These are phyloP conservation scores for Peromyscus melanophrys DNA, from an alignment of 2,797 vertebrate genomes.

Conservation along the genomic window DNA sequence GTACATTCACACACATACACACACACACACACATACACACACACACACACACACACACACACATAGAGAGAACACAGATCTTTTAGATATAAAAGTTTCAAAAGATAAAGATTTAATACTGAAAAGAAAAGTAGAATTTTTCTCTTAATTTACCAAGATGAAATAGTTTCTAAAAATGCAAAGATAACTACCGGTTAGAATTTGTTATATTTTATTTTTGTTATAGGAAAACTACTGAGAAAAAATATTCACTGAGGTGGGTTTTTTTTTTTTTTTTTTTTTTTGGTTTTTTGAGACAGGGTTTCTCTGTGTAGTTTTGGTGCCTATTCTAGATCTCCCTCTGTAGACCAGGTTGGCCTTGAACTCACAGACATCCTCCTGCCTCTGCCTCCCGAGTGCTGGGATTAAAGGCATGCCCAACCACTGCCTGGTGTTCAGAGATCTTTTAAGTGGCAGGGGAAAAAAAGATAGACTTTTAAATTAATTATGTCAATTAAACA, in stretches of 20 bases:
- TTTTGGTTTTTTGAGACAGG: no score
- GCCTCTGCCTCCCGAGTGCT: no score
- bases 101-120: conserved; percentile 24
- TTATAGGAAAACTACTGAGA: background rate
- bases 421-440: no score
- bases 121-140: conserved; percentile 33
- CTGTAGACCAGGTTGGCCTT: no score
- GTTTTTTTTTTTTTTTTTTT: no score
- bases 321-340: no score
- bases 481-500: background rate
- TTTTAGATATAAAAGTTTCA: background rate
- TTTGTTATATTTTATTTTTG: conserved; percentile 12
- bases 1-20: fast-evolving
- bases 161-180: conserved; percentile 53
- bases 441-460: background rate
- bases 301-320: no score
- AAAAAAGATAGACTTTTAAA: conserved; percentile 23
- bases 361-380: no score
- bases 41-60: no score
- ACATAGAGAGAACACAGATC: fast-evolving
- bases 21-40: no score
- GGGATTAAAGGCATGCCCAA: no score
- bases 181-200: conserved; percentile 4
- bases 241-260: background rate
- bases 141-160: conserved; percentile 45